A percentile compares a stretch with the other conserved stretches of the same genome.
phyloP scores from a whole-genome alignment of 30 jellyfish, hydroid and myxozoan genomes.

The Clytia hemisphaerica region DNA sequence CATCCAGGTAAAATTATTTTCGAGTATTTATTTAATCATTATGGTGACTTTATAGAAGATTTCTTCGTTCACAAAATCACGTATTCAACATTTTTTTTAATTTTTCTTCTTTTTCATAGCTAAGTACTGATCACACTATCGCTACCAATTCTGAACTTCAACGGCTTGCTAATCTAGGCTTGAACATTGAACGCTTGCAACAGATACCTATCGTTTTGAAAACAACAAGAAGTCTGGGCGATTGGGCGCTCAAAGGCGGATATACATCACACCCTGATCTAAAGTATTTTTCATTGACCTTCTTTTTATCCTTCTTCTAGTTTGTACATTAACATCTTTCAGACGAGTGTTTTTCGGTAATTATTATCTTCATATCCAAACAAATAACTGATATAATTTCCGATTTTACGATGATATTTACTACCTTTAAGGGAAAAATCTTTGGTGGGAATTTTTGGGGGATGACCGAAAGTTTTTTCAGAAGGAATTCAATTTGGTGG shows the following conservation, averaged over 20 bases:
- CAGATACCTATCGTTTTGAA: slow-evolving; percentile 34
- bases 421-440: too few species aligned
- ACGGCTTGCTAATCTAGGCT: slow-evolving; percentile 62
- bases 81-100: not conserved
- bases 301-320: slow-evolving; percentile 4
- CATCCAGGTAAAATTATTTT: slow-evolving; percentile 55
- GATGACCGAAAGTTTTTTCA: too few species aligned
- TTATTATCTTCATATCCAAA: too few species aligned
- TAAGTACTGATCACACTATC: slow-evolving; percentile 69
- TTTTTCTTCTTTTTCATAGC: slow-evolving; percentile 29
- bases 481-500: too few species aligned
- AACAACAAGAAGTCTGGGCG: slow-evolving; percentile 86
- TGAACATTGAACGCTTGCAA: slow-evolving; percentile 64
- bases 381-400: too few species aligned
- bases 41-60: not conserved
- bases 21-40: not conserved
- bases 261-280: slow-evolving; percentile 46
- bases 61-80: not conserved
- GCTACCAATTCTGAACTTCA: slow-evolving; percentile 56
- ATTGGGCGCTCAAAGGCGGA: slow-evolving; percentile 77
- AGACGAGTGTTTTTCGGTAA: too few species aligned
- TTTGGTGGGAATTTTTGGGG: too few species aligned
- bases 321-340: too few species aligned
- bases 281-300: slow-evolving; percentile 22
- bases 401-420: too few species aligned